Base-by-base conservation (phyloP, 2,113 vertebrate species). In the Neodon shergylaensis region DNA sequence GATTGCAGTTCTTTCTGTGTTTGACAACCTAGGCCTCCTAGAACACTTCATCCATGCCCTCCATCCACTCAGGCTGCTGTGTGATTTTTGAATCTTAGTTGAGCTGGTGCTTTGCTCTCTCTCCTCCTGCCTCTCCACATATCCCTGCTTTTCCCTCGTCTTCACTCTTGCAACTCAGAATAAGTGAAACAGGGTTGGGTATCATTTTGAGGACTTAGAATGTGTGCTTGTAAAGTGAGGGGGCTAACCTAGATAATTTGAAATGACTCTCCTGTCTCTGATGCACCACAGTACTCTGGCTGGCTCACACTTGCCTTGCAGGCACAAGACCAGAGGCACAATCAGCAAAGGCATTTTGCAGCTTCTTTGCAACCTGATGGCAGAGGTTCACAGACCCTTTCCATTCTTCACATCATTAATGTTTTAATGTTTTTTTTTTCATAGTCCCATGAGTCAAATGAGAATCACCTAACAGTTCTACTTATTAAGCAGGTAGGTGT, bases 251-350 rank as follows among this genome's bases (percentile, higher is more conserved):
- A 6, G 39, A 42, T 42, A 24, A 52, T 28, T 19, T 73, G 22
- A 82, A 84, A 52, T 26, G 19, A 44, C 7, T 44, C 42, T 76
- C 52, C 33, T 13, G 2, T 36, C 39, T 49, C 39, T 22, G 21
- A 54, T 2, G 1, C 1, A 8, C 22, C 2, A 0, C 5, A 6
- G 44, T n/a, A 39, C 61, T 86, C 11, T 5, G 26, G 33, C 24
- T 87, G 21, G 9, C 22, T 77, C 91, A 42, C 1, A 11, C 36
- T 26, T 58, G 24, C 39, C 33, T 11, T 63, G 66, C 68, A 76
- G 66, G 85, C 76, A 58, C 1, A 22, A 22, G 58, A 65, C 72
- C 49, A 68, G 44, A 58, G 70, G 44, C 13, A 26, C 6, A 1
- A 9, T 58, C 42, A 13, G 39, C 21, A 22, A 24, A 9, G 1